A percentile compares a stretch with the other conserved stretches of the same genome.
phyloP scores from a whole-genome alignment of 2,888 invertebrate genomes.

The Criorhina ranunculi region DNA sequence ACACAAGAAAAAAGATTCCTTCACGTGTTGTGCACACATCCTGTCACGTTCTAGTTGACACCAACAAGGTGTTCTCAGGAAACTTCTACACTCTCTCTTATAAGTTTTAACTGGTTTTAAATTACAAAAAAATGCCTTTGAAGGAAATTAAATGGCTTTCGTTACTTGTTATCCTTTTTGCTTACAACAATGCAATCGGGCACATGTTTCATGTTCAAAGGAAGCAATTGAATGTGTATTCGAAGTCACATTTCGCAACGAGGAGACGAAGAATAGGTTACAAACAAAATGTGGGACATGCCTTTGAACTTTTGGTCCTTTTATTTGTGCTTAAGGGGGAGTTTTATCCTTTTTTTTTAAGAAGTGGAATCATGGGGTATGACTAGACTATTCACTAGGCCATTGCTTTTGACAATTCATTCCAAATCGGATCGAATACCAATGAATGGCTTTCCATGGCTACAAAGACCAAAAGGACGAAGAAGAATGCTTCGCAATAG shows the following conservation, averaged over 20 bases:
- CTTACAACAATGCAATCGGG: not conserved
- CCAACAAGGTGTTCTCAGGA: not conserved
- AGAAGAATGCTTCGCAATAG: no score
- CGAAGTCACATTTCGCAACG: not conserved
- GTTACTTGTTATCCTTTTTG: conserved; percentile 5
- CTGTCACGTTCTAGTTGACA: not conserved
- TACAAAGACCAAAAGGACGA: no score
- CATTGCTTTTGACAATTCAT: no score
- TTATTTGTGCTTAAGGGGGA: not conserved
- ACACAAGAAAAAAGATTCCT: not conserved
- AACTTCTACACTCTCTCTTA: not conserved
- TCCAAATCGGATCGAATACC: no score
- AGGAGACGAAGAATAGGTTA: not conserved
- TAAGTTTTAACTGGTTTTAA: not conserved
- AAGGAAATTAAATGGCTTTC: not conserved
- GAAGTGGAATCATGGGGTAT: no score
- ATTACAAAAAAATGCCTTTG: not conserved
- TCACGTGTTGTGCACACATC: conserved; percentile 5
- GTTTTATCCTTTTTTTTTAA: not conserved
- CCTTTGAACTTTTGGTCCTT: not conserved
- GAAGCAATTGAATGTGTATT: conserved; percentile 1
- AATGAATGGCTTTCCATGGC: no score
- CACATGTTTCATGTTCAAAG: not conserved
- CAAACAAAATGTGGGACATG: not conserved
- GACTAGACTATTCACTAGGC: no score